Percentiles rank a stretch among this genome's conserved stretches.
These are phyloP conservation scores for Saxidomus purpurata DNA, from an alignment of 1,140 invertebrate genomes.

Conservation along the genomic window DNA sequence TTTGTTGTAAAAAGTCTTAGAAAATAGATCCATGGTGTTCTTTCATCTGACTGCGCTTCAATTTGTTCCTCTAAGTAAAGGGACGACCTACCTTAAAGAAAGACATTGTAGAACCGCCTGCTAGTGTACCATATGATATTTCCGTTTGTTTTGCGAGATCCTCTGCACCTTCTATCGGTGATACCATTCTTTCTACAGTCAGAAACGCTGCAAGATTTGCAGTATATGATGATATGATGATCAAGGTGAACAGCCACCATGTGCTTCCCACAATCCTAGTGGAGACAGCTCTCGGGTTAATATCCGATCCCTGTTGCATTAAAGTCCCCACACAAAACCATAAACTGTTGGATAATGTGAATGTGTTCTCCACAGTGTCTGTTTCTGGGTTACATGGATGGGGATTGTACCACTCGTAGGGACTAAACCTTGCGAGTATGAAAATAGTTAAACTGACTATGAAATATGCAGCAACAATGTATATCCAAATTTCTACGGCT, in stretches of 20 bases:
- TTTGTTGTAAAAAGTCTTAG: too few relatives aligned
- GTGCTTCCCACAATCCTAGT: slow-evolving; percentile 88
- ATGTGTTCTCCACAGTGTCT: slow-evolving; percentile 90
- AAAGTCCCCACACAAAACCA: slow-evolving; percentile 86
- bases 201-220: slow-evolving; percentile 99
- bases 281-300: slow-evolving; percentile 84
- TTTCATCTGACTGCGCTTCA: too few relatives aligned
- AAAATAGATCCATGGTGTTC: too few relatives aligned
- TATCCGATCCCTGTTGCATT: slow-evolving; percentile 86
- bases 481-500: slow-evolving; percentile 86
- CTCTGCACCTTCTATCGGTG: slow-evolving; percentile 98
- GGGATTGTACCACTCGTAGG: slow-evolving; percentile 89
- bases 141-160: slow-evolving; percentile 97
- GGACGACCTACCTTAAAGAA: slow-evolving; percentile 93
- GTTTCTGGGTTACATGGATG: slow-evolving; percentile 88
- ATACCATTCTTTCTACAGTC: slow-evolving; percentile 98
- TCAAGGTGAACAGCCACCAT: slow-evolving; percentile 99
- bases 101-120: slow-evolving; percentile 98
- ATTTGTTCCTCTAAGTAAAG: too few relatives aligned
- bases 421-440: slow-evolving; percentile 91
- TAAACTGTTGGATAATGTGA: slow-evolving; percentile 87
- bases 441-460: slow-evolving; percentile 91
- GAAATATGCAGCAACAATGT: slow-evolving; percentile 87
- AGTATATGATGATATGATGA: slow-evolving; percentile 99
- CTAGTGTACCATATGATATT: slow-evolving; percentile 97